Conservation (phyloP, 2,113 vertebrate species). For the Xenopus tropicalis region UCB_Xtro_10.0 CM004443.2:180610501-180611000, state of each 20-base stretch:
- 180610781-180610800: constrained; percentile 56
- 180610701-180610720: constrained; percentile 47
- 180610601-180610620: too few relatives aligned
- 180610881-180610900: constrained; percentile 55
- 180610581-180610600: too few relatives aligned
- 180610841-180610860: constrained; percentile 50
- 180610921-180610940: constrained; percentile 52
- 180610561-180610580: too few relatives aligned
- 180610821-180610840: constrained; percentile 48
- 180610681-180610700: constrained; percentile 48
- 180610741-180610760: constrained; percentile 56
- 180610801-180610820: constrained; percentile 49
- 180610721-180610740: constrained; percentile 51
- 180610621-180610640: constrained; percentile 36
- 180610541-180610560: too few relatives aligned
- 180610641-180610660: constrained; percentile 41
- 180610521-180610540: too few relatives aligned
- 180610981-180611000: not conserved
- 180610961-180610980: constrained; percentile 13
- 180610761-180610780: constrained; percentile 51
- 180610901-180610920: constrained; percentile 53
- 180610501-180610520: too few relatives aligned
- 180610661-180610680: too few relatives aligned
- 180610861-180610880: constrained; percentile 52
- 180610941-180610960: constrained; percentile 22